Percentiles rank a stretch among this genome's conserved stretches.
Evolutionary conservation across 2,888 invertebrate species (phyloP).

Genomic region (Sinotaia quadrata): DNA sequence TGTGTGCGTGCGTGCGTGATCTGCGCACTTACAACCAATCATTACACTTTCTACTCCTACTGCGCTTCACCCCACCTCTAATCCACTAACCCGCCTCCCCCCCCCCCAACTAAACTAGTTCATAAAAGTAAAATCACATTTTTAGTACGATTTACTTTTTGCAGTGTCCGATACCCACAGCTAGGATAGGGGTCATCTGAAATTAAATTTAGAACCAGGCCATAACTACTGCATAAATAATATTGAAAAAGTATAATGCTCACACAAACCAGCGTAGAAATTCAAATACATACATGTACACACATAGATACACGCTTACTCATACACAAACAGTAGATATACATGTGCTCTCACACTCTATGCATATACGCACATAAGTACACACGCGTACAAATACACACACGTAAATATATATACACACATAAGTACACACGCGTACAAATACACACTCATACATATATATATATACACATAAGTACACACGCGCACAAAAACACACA

Average conservation of each 20-base stretch:
- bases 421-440: neutral
- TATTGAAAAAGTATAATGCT: too few relatives aligned
- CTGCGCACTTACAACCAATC: neutral
- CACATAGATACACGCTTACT: neutral
- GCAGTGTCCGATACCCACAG: too few relatives aligned
- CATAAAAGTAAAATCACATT: neutral
- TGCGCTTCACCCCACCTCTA: neutral
- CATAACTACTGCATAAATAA: too few relatives aligned
- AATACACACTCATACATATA: neutral
- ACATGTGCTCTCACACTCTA: neutral
- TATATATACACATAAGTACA: neutral
- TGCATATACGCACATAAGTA: too few relatives aligned
- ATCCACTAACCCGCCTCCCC: neutral
- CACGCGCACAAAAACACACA: constrained; percentile 1
- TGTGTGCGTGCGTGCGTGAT: neutral
- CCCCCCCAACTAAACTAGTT: neutral
- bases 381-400: neutral
- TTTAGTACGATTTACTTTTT: too few relatives aligned
- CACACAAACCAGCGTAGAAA: too few relatives aligned
- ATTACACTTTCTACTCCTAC: neutral
- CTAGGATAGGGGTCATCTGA: too few relatives aligned
- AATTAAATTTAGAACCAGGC: too few relatives aligned
- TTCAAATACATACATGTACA: neutral
- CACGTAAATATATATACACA: neutral
- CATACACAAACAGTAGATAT: neutral